Percentiles rank a stretch among this genome's conserved stretches.
phyloP scores from a whole-genome alignment of 2,888 invertebrate species.

The Sclerodermus sp. region DNA sequence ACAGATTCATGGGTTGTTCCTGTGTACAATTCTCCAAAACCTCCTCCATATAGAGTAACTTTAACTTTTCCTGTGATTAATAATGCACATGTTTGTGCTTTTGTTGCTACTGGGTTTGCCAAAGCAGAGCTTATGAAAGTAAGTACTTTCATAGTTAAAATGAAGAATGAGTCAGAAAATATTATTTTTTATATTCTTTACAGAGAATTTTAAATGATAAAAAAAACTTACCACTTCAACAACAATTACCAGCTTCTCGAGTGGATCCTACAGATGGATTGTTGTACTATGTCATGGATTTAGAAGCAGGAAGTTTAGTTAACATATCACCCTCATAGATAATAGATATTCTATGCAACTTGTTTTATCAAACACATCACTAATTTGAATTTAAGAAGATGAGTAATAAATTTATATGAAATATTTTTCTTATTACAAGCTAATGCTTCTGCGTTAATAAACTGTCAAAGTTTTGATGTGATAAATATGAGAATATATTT shows the following conservation, averaged over 20 bases:
- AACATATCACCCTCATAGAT: too few relatives aligned
- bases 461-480: too few relatives aligned
- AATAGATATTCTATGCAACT: too few relatives aligned
- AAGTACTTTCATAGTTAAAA: slow-evolving; percentile 25
- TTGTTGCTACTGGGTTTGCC: slow-evolving; percentile 79
- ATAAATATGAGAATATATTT: too few relatives aligned
- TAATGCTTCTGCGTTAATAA: too few relatives aligned
- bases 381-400: too few relatives aligned
- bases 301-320: slow-evolving; percentile 42
- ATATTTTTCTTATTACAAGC: too few relatives aligned
- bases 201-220: slow-evolving; percentile 78
- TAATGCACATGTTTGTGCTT: slow-evolving; percentile 79
- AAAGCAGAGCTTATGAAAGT: slow-evolving; percentile 92
- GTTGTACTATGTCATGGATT: slow-evolving; percentile 62
- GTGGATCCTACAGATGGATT: slow-evolving; percentile 73
- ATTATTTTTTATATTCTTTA: slow-evolving; percentile 42
- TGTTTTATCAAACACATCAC: too few relatives aligned
- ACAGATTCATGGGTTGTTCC: slow-evolving; percentile 72
- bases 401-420: too few relatives aligned
- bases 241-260: slow-evolving; percentile 75
- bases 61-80: slow-evolving; percentile 90
- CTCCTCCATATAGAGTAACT: slow-evolving; percentile 88
- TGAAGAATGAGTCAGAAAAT: neutral
- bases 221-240: slow-evolving; percentile 39
- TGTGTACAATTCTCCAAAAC: slow-evolving; percentile 93